Evolutionary conservation across 2,797 vertebrate genomes (phyloP).

Genomic region (Podargus strigoides): DNA sequence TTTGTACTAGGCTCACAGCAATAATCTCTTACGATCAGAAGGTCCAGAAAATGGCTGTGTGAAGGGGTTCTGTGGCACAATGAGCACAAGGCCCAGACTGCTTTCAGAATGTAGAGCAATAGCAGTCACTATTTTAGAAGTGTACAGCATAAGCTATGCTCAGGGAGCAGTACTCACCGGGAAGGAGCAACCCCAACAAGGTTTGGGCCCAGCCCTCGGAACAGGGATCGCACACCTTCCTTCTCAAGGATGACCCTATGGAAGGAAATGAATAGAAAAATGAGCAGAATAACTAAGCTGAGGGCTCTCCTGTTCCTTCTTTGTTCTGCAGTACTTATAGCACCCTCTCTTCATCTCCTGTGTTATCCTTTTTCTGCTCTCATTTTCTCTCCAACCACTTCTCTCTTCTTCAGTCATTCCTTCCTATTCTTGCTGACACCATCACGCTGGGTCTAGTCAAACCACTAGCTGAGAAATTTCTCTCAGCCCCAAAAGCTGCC

Average conservation of each 20-base stretch:
- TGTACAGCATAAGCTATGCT: neutral
- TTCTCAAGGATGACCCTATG: slow-evolving; percentile 63
- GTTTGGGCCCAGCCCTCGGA: slow-evolving; percentile 68
- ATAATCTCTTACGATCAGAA: neutral
- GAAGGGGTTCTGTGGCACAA: neutral
- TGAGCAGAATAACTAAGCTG: neutral
- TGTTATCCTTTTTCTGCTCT: neutral
- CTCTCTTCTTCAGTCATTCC: neutral
- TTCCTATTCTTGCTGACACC: neutral
- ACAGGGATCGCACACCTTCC: slow-evolving; percentile 60
- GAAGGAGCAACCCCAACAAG: slow-evolving; percentile 68
- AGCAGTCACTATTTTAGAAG: neutral
- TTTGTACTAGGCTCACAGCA: neutral
- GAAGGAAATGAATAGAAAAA: neutral
- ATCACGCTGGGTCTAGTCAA: neutral
- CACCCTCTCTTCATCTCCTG: neutral
- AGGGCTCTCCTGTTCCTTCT: neutral
- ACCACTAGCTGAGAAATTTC: neutral
- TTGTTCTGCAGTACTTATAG: neutral
- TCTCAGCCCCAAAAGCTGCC: neutral
- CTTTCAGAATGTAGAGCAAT: neutral
- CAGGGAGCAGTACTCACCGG: slow-evolving; percentile 35
- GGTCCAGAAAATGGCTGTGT: neutral
- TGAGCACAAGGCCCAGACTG: neutral
- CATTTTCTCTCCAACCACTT: neutral